Percentiles rank a stretch among this genome's conserved stretches.
These are phyloP conservation scores for Micropterix aruncella DNA, from an alignment of 2,888 invertebrate genomes.

Conservation along the genomic window DNA sequence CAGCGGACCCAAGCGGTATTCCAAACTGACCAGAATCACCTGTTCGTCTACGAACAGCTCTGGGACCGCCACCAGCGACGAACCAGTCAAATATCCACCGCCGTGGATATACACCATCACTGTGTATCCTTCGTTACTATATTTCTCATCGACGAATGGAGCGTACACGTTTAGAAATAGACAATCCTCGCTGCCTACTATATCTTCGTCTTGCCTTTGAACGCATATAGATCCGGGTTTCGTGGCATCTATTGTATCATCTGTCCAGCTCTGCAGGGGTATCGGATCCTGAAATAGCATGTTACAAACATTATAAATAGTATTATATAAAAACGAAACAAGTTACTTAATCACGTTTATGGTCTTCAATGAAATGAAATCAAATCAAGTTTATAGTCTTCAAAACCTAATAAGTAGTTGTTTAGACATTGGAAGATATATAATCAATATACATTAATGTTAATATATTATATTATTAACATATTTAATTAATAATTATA, in stretches of 20 bases:
- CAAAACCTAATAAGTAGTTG: too few relatives aligned
- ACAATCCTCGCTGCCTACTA: slow-evolving; percentile 8
- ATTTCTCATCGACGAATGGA: background rate
- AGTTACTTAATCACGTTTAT: too few relatives aligned
- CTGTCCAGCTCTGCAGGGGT: background rate
- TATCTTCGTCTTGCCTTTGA: background rate
- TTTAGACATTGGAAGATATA: too few relatives aligned
- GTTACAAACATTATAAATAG: too few relatives aligned
- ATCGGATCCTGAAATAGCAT: background rate
- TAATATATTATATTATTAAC: too few relatives aligned
- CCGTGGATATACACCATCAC: slow-evolving; percentile 26
- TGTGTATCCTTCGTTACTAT: slow-evolving; percentile 11
- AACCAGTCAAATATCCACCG: slow-evolving; percentile 23
- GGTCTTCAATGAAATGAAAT: too few relatives aligned
- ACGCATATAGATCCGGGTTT: background rate
- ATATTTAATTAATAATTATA: too few relatives aligned
- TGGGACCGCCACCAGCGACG: slow-evolving; percentile 18
- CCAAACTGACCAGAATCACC: slow-evolving; percentile 6
- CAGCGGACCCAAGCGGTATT: background rate
- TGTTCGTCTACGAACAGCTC: slow-evolving; percentile 24
- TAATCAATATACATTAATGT: too few relatives aligned
- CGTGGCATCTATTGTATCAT: background rate
- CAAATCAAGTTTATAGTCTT: too few relatives aligned
- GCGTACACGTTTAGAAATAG: slow-evolving; percentile 8
- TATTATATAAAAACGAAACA: too few relatives aligned